These are phyloP conservation scores for Siphamia tubifer DNA, from an alignment of 2,113 vertebrate genomes.

Conservation along the genomic window DNA sequence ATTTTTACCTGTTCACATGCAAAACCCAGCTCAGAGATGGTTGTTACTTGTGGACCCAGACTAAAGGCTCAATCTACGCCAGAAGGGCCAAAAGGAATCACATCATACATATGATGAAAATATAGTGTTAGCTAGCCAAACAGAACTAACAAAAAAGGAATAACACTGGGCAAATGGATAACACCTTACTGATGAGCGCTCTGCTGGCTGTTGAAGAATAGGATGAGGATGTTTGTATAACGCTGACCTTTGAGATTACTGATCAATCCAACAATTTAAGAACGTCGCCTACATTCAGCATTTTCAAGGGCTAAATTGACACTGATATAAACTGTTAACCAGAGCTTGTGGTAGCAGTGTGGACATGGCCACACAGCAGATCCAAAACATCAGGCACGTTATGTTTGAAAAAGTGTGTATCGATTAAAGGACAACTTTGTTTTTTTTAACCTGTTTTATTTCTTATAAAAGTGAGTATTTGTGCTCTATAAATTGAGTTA, in stretches of 20 bases:
- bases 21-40: not conserved
- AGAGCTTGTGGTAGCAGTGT: not conserved
- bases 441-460: too few species aligned
- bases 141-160: slow-evolving; percentile 20
- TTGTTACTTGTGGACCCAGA: slow-evolving; percentile 11
- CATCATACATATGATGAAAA: not conserved
- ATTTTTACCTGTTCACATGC: not conserved
- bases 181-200: slow-evolving; percentile 6
- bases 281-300: slow-evolving; percentile 8
- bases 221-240: slow-evolving; percentile 9
- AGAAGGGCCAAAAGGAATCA: not conserved
- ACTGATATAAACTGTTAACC: slow-evolving; percentile 1
- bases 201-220: not conserved
- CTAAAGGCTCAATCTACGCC: not conserved
- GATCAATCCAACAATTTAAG: not conserved
- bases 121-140: slow-evolving; percentile 36
- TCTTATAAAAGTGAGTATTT: too few species aligned
- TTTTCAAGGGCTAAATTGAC: slow-evolving; percentile 44
- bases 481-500: too few species aligned
- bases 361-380: not conserved
- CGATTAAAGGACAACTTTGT: too few species aligned
- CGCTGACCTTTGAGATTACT: not conserved
- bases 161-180: slow-evolving; percentile 18
- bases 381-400: not conserved
- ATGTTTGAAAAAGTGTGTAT: not conserved